Evolutionary conservation across 2,113 vertebrate species (phyloP).

Genomic region (Anguilla japonica): DNA sequence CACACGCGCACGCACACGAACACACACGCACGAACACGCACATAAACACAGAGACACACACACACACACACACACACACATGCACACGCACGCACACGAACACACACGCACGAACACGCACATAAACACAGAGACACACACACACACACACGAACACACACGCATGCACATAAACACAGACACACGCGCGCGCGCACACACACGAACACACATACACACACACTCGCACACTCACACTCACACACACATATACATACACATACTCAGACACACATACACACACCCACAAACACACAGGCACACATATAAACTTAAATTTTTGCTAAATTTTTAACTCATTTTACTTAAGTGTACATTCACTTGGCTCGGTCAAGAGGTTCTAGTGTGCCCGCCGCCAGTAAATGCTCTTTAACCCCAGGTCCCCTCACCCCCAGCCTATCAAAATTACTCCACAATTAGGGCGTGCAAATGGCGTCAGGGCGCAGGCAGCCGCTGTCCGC

Average conservation of each 20-base stretch:
- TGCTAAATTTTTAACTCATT: neutral
- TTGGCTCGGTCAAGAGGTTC: constrained; percentile 32
- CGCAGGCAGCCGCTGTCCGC: constrained; percentile 54
- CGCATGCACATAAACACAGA: neutral
- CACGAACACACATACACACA: neutral
- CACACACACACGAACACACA: neutral
- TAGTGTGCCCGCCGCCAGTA: constrained; percentile 21
- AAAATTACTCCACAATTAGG: constrained; percentile 68
- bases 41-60: too few relatives aligned
- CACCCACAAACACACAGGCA: neutral
- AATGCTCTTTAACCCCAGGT: constrained; percentile 35
- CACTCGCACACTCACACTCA: too few relatives aligned
- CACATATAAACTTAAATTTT: too few relatives aligned
- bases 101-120: neutral
- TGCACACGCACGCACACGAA: neutral
- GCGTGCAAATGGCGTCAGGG: constrained; percentile 70
- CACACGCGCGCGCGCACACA: neutral
- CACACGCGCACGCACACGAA: neutral
- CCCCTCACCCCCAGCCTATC: constrained; percentile 53
- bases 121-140: too few relatives aligned
- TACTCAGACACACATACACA: neutral
- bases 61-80: neutral
- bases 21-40: neutral
- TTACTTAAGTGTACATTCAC: constrained; percentile 36
- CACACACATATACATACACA: constrained; percentile 6